Conservation (phyloP, 2,113 vertebrate species). For the Catharus bicknelli region DNA sequence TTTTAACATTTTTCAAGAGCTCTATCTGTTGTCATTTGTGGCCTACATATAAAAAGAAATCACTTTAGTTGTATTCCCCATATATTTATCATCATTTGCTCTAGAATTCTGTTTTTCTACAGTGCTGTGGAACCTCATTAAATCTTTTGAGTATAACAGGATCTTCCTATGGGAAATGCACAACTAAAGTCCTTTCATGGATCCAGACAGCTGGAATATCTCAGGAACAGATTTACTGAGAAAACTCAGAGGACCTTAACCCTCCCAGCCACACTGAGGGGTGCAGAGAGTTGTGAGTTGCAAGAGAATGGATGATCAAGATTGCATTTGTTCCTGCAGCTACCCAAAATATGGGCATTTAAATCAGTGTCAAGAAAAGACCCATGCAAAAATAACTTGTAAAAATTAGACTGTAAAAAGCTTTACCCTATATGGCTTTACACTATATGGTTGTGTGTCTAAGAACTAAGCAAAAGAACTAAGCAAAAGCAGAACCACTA, state of each 20-base stretch:
- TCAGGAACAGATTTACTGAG: background rate
- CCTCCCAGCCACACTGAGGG: background rate
- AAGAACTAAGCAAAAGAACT: background rate
- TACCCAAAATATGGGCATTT: background rate
- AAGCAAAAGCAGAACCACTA: background rate
- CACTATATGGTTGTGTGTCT: background rate
- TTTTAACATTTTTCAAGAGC: background rate
- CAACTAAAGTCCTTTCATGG: background rate
- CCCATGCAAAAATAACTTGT: background rate
- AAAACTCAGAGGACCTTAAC: background rate
- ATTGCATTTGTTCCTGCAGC: background rate
- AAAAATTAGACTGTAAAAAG: background rate
- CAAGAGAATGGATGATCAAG: background rate
- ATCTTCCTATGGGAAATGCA: background rate
- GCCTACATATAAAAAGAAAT: background rate
- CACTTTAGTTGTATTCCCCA: background rate
- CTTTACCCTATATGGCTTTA: background rate
- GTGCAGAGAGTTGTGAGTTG: background rate
- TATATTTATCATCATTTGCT: background rate
- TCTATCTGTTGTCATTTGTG: background rate
- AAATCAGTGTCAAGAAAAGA: background rate
- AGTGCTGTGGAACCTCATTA: background rate
- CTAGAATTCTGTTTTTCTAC: background rate
- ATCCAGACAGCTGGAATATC: background rate
- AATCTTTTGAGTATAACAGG: background rate